Evolutionary conservation across 1,140 invertebrate species (phyloP), one percentile per base, ranked within the genome.

Genomic region (Mylabris phalerata): DNA sequence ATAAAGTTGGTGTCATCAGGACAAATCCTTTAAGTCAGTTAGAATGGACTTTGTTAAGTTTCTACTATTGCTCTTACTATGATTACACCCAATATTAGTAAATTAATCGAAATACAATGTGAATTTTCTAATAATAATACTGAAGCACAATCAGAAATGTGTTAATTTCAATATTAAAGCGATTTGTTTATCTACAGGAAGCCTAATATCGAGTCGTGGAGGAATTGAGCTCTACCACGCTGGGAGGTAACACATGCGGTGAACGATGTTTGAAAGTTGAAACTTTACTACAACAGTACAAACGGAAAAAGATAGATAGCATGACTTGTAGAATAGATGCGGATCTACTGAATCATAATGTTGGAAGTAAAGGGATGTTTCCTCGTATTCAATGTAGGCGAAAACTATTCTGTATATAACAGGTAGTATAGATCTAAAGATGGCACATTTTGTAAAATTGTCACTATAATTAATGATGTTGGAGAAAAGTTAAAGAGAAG

Each of bases 101-200:
- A 32, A 32, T 32, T 32, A 32, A 32, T 32, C 4, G 32, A 32
- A 32, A 32, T 7, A 32, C 32, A 54, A 47, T 54, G 54, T 48
- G 52, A 52, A 48, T 48, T 44, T 26, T 39, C 32, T 40, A 26
- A 45, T 39, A 59, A 52, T 59, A 59, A 5, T 7, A 32, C 32
- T 5, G 57, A 42, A 48, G 32, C 61, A 52, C 63, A 59, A 61
- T 64, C 56, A 57, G 51, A 61, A 61, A 59, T 52, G 49, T 49
- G 59, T 64, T 64, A 61, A 58, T 46, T 61, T 59, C 60, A 56
- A 64, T 64, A 64, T 64, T 64, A 59, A 56, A 55, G 63, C 59
- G 54, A 64, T 64, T 64, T 64, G 63, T 61, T 61, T 55, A 50
- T 52, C 56, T 32, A 7, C 48, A 50, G 51, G 59, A 51, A 43